Percentiles rank a stretch among this genome's conserved stretches.
These are phyloP conservation scores for Microplitis demolitor DNA, from an alignment of 1,140 invertebrate species.

Conservation along the genomic window DNA sequence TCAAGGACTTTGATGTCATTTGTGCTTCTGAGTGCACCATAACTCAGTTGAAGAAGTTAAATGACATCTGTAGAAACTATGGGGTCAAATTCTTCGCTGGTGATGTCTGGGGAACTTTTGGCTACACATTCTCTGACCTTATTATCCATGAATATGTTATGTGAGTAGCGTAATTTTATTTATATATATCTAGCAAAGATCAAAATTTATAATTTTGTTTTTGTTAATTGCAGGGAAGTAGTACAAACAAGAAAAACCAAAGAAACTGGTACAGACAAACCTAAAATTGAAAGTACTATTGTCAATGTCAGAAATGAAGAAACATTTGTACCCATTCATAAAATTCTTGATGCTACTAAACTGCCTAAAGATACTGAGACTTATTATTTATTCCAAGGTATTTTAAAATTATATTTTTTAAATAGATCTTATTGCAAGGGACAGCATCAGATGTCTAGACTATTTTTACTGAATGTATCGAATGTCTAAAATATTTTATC, in stretches of 20 bases:
- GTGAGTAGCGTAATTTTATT: constrained; percentile 64
- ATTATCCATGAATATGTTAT: constrained; percentile 84
- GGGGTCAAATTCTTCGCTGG: constrained; percentile 87
- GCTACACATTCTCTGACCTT: constrained; percentile 90
- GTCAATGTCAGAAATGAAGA: constrained; percentile 59
- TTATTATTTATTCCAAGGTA: constrained; percentile 53
- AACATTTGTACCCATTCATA: constrained; percentile 72
- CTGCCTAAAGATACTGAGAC: constrained; percentile 48
- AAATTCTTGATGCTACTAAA: constrained; percentile 70
- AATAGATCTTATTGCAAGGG: too few species aligned
- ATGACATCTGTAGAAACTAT: constrained; percentile 78
- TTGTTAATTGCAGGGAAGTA: constrained; percentile 47
- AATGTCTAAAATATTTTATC: too few species aligned
- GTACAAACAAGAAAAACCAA: constrained; percentile 49
- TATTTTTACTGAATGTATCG: too few species aligned
- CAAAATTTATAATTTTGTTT: constrained; percentile 2
- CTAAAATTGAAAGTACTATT: constrained; percentile 60
- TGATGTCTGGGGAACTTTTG: constrained; percentile 93
- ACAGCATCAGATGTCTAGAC: too few species aligned
- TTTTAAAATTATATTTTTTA: too few species aligned
- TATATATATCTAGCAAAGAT: background rate
- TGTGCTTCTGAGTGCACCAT: constrained; percentile 78
- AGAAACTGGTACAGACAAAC: constrained; percentile 43
- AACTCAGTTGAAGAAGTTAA: constrained; percentile 74
- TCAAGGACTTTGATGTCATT: constrained; percentile 82